These are phyloP conservation scores for Lamellibrachia luymesi DNA, from an alignment of 1,140 invertebrate genomes.

Conservation along the genomic window DNA sequence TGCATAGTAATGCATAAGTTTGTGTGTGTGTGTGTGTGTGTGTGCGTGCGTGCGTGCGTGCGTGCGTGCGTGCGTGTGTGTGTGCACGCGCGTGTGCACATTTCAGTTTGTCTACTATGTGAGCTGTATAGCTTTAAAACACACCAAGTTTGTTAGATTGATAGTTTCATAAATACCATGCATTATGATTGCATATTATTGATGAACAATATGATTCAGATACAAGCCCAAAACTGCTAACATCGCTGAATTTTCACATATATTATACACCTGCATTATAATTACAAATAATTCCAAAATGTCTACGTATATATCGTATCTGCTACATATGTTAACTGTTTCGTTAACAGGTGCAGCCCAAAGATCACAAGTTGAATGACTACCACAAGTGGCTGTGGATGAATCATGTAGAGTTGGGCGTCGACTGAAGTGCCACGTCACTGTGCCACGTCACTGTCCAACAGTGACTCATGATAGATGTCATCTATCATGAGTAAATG, in stretches of 20 bases:
- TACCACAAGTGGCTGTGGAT: conserved; percentile 61
- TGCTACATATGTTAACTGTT: not conserved
- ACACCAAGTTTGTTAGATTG: no score
- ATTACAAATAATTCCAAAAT: not conserved
- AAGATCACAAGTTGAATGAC: conserved; percentile 60
- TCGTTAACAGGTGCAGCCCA: conserved; percentile 52
- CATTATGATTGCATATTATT: no score
- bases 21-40: not conserved
- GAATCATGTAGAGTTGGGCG: conserved; percentile 54
- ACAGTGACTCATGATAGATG: no score
- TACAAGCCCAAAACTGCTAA: no score
- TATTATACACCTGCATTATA: not conserved
- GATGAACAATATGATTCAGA: no score
- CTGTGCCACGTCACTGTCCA: not conserved
- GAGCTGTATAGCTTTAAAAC: no score
- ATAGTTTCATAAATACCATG: no score
- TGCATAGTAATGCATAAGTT: not conserved
- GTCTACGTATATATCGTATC: not conserved
- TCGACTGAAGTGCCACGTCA: conserved; percentile 3
- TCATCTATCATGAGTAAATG: no score
- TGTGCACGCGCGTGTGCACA: not conserved
- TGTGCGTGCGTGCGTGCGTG: not conserved
- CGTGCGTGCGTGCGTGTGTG: not conserved
- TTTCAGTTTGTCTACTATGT: no score
- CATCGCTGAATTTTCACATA: no score